phyloP scores from a whole-genome alignment of 2,888 invertebrate genomes.

The Nemotelus nigrinus region DNA sequence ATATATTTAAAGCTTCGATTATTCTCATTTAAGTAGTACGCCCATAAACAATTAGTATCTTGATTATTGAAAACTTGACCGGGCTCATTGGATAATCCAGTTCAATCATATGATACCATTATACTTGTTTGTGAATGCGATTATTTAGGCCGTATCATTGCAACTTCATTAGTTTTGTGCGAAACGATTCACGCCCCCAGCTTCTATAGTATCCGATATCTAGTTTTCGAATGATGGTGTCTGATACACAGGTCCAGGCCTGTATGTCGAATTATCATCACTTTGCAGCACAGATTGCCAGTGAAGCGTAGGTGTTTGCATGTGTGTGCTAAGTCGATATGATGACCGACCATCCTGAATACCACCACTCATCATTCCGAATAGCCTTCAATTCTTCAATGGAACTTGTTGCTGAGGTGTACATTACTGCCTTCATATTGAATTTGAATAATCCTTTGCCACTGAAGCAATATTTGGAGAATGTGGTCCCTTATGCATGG shows the following conservation, averaged over 20 bases:
- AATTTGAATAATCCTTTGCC: conserved; percentile 31
- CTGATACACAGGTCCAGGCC: neutral
- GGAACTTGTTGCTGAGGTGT: too few species aligned
- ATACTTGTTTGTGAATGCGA: conserved; percentile 31
- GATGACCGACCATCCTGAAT: conserved; percentile 17
- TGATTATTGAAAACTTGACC: too few species aligned
- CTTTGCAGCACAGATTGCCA: conserved; percentile 6
- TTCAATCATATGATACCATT: conserved; percentile 8
- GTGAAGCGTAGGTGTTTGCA: conserved; percentile 8
- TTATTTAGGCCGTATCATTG: conserved; percentile 41
- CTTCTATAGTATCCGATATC: neutral
- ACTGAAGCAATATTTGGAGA: neutral
- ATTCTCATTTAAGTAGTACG: too few species aligned
- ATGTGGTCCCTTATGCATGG: neutral
- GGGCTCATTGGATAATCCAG: neutral
- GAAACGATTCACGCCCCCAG: conserved; percentile 38
- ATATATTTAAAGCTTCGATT: too few species aligned
- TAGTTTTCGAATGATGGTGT: neutral
- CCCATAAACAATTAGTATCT: too few species aligned
- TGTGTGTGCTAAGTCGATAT: conserved; percentile 16
- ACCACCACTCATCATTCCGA: neutral
- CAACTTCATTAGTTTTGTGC: conserved; percentile 37
- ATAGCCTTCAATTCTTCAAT: neutral
- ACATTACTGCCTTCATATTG: neutral
- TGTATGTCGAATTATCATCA: neutral